These are phyloP conservation scores for Myanophis thanlyinensis DNA, from an alignment of 2,113 vertebrate species.

Conservation along the genomic window DNA sequence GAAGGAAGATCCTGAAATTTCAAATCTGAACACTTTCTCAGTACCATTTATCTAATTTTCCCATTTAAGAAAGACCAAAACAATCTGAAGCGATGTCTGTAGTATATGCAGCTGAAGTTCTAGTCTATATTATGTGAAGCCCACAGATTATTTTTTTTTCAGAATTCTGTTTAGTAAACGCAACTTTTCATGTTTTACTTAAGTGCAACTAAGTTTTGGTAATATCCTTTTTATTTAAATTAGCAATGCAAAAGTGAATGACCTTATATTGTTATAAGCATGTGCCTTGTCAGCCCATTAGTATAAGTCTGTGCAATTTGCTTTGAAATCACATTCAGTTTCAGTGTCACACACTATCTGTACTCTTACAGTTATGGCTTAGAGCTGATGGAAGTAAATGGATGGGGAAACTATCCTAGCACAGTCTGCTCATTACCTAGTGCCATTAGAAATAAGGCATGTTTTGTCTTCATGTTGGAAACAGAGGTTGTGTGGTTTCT, in stretches of 20 bases:
- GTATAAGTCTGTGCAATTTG: neutral
- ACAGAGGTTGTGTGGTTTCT: neutral
- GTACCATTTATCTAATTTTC: slow-evolving; percentile 18
- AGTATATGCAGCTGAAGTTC: neutral
- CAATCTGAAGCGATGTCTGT: slow-evolving; percentile 15
- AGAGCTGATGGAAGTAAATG: neutral
- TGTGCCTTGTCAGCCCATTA: neutral
- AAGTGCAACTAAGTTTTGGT: neutral
- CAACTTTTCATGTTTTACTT: neutral
- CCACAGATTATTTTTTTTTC: neutral
- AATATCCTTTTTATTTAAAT: neutral
- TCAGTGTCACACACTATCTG: neutral
- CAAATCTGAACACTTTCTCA: slow-evolving; percentile 34
- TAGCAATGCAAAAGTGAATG: neutral
- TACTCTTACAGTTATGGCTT: neutral
- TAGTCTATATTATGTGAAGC: neutral
- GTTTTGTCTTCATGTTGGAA: neutral
- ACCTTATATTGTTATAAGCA: neutral
- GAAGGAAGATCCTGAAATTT: slow-evolving; percentile 32
- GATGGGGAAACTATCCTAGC: neutral
- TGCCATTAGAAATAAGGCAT: neutral
- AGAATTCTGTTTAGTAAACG: slow-evolving; percentile 12
- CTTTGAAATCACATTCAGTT: neutral
- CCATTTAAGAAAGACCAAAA: neutral
- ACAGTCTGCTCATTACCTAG: neutral